Base-by-base conservation (phyloP, 2,888 invertebrate genomes). In the Hermodice carunculata region DNA sequence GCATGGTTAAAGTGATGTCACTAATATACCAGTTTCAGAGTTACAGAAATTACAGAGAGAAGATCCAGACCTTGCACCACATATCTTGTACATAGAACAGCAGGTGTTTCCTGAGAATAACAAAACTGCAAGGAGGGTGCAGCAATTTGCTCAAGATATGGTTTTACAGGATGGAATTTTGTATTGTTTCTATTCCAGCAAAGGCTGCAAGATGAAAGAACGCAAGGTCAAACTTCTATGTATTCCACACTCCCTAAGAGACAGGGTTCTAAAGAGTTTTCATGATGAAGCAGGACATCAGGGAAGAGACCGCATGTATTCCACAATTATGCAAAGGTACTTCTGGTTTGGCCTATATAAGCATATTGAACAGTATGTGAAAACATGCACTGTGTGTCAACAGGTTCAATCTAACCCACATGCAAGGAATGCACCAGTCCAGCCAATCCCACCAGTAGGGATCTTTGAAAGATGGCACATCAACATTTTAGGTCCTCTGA, bases 281-380 rank as follows among this genome's bases (percentile, higher is more conserved):
- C 48, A 48, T n/a, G 48, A n/a, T n/a, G 44, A 24, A 44, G 44
- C 19, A 8, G 44, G 44, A 19, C 44, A 44, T 24, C 44, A 44
- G n/a, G 44, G 44, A n/a, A 19, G n/a, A 6, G 44, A 44, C 6
- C n/a, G 44, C 6, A 44, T 24, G 6, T 44, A 44, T 17, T 24
- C n/a, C n/a, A 5, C 48, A 22, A 26, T 48, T 3, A 5, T 26
- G 3, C 26, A 48, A 14, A 48, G 29, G n/a, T 48, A 48, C 24
- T 48, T 28, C 29, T 48, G 48, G 48, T 29, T 29, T 24, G 28
- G n/a, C n/a, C 26, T 48, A 29, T 48, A 48, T 29, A 48, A 11
- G 11, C 28, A 48, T 48, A 29, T 48, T 14, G 14, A 48, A 28
- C 28, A 48, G 3, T 29, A 48, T n/a, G 48, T 48, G 3, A 26